phyloP scores from a whole-genome alignment of 1,140 invertebrate species.

The Plodia interpunctella region DNA sequence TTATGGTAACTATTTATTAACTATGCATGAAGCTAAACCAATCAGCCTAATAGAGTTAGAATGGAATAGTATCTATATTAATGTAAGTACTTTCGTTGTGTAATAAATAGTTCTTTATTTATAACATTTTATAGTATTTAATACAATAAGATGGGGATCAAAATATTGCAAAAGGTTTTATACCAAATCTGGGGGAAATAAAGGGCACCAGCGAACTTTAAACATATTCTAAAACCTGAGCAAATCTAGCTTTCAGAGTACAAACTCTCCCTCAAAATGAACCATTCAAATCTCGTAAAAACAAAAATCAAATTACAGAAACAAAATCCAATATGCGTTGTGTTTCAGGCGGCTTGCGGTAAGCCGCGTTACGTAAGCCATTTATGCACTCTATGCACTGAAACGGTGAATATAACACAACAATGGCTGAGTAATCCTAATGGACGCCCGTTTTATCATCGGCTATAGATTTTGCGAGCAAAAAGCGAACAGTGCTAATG shows the following conservation, averaged over 20 bases:
- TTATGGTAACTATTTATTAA: not conserved
- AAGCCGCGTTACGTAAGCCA: constrained; percentile 4
- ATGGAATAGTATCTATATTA: not conserved
- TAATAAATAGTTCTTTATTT: no score
- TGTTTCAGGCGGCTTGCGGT: not conserved
- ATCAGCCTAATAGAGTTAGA: not conserved
- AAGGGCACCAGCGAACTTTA: not conserved
- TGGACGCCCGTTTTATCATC: constrained; percentile 3
- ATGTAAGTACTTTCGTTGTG: no score
- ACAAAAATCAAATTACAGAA: constrained; percentile 1
- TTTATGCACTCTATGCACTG: constrained; percentile 5
- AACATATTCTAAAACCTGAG: not conserved
- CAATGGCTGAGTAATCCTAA: constrained; percentile 4
- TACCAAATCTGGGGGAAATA: no score
- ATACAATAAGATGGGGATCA: not conserved
- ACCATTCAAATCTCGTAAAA: not conserved
- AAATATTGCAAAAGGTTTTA: not conserved
- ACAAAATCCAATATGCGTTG: constrained; percentile 4
- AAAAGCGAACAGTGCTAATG: constrained; percentile 4
- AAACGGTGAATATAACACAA: constrained; percentile 7
- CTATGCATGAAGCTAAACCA: not conserved
- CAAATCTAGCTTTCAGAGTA: not conserved
- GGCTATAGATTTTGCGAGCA: not conserved
- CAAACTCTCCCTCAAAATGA: not conserved
- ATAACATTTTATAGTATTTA: no score